Conservation (phyloP, 1,140 invertebrate genomes). For the Yoshiicerus persimilis region DNA sequence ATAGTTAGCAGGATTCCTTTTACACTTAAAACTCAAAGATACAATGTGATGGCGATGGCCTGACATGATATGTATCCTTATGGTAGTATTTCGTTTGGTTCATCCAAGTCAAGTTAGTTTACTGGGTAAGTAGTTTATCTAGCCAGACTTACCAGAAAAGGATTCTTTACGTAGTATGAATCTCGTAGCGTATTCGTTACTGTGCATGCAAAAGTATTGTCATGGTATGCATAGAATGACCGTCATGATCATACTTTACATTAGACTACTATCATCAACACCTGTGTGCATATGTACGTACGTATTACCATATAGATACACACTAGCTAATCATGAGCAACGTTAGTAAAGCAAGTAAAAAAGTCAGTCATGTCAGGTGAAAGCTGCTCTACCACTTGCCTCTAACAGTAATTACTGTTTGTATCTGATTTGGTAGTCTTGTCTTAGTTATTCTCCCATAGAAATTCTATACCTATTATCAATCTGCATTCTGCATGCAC, state of each 20-base stretch:
- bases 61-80: too few relatives aligned
- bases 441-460: neutral
- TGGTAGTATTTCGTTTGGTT: neutral
- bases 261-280: neutral
- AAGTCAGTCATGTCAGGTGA: slow-evolving; percentile 24
- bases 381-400: slow-evolving; percentile 27
- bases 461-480: neutral
- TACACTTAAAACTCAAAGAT: too few relatives aligned
- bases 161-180: neutral
- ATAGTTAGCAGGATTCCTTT: too few relatives aligned
- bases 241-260: neutral
- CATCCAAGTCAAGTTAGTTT: neutral
- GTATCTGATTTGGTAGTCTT: neutral
- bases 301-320: neutral
- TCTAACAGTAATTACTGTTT: neutral
- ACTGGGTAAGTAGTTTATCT: slow-evolving; percentile 33
- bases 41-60: neutral
- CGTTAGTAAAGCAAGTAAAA: neutral
- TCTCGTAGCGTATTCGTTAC: neutral
- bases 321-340: neutral
- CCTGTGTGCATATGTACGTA: neutral
- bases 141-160: neutral
- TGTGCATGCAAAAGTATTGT: neutral
- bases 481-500: neutral
- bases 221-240: neutral